phyloP scores from a whole-genome alignment of 53 echinoderm and acorn worm species.

The Actinopyga echinites region DNA sequence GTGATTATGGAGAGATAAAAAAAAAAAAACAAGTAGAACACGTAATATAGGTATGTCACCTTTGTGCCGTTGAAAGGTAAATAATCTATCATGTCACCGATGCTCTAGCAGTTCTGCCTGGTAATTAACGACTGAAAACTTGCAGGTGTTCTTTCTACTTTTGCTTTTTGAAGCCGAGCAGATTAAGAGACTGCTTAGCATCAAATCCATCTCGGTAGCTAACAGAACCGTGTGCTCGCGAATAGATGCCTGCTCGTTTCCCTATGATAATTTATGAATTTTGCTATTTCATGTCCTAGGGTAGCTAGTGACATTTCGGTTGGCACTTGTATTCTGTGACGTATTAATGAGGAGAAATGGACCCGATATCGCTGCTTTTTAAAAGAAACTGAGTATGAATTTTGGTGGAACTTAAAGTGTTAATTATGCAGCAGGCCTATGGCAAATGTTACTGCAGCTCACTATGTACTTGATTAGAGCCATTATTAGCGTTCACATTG shows the following conservation, averaged over 20 bases:
- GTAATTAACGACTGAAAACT: conserved; percentile 9
- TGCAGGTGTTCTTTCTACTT: conserved; percentile 6
- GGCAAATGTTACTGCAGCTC: too few species aligned
- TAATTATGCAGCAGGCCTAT: conserved; percentile 11
- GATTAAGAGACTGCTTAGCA: too few species aligned
- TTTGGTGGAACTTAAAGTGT: conserved; percentile 6
- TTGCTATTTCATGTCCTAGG: conserved; percentile 3
- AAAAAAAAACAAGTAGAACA: too few species aligned
- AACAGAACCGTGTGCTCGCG: too few species aligned
- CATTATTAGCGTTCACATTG: too few species aligned
- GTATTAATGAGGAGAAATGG: conserved; percentile 8
- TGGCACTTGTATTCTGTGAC: background rate
- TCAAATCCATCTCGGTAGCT: too few species aligned
- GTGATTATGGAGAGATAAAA: too few species aligned
- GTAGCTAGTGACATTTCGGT: conserved; percentile 9
- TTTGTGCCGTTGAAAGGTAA: background rate
- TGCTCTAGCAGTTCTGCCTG: background rate
- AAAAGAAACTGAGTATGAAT: background rate
- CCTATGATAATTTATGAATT: conserved; percentile 21
- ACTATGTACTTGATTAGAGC: too few species aligned
- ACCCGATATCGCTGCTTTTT: background rate
- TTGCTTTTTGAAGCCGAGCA: too few species aligned
- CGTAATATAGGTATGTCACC: too few species aligned
- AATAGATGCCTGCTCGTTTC: background rate
- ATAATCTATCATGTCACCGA: background rate